A percentile compares a stretch with the other conserved stretches of the same genome.
Conservation (phyloP, 2,888 invertebrate genomes). For the Adelognathus sp. region DNA sequence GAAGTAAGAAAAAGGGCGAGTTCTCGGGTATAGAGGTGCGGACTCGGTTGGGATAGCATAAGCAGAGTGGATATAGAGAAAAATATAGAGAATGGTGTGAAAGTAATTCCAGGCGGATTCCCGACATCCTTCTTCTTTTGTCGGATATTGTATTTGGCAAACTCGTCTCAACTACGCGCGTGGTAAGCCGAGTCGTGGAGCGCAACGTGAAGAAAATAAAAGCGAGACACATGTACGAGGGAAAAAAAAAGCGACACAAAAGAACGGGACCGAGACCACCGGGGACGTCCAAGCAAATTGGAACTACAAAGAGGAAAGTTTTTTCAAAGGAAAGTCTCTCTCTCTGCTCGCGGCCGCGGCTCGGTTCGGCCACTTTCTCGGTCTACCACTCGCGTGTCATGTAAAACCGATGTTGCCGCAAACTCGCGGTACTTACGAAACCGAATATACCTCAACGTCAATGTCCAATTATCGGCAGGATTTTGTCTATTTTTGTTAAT, state of each 20-base stretch:
- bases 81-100: constrained; percentile 49
- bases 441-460: not conserved
- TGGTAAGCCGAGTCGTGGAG: constrained; percentile 55
- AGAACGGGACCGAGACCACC: constrained; percentile 49
- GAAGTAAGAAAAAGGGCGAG: not conserved
- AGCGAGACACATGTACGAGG: constrained; percentile 25
- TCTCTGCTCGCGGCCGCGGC: not conserved
- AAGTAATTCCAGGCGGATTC: constrained; percentile 62
- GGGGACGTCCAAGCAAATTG: constrained; percentile 52
- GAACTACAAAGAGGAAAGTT: constrained; percentile 55
- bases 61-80: constrained; percentile 19
- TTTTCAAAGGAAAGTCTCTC: constrained; percentile 44
- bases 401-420: constrained; percentile 10
- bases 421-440: constrained; percentile 19
- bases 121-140: constrained; percentile 45
- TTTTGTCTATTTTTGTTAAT: no score
- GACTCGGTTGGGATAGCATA: not conserved
- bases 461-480: not conserved
- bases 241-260: constrained; percentile 52
- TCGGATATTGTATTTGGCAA: constrained; percentile 65
- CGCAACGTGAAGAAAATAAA: constrained; percentile 9
- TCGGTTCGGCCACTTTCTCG: constrained; percentile 8
- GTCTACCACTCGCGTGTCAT: not conserved
- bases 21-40: constrained; percentile 20
- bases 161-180: constrained; percentile 63